Evolutionary conservation across 2,888 invertebrate genomes (phyloP).

Genomic region (Apamea anceps): DNA sequence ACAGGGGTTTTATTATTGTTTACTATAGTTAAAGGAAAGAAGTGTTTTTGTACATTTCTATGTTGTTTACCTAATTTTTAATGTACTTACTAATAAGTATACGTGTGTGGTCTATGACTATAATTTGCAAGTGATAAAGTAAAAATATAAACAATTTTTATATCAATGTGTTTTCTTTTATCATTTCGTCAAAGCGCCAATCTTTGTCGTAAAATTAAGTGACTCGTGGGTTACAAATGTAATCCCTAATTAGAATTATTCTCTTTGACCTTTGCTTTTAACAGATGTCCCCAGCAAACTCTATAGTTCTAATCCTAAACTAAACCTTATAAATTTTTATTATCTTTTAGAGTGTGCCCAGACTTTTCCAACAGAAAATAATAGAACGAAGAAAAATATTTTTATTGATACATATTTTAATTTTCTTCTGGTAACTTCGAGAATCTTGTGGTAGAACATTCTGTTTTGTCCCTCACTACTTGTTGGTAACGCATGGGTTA

Average conservation of each 20-base stretch:
- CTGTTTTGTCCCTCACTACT: constrained; percentile 5
- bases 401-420: not conserved
- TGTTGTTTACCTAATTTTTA: not conserved
- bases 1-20: constrained; percentile 5
- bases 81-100: not conserved
- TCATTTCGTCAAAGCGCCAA: not conserved
- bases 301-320: not conserved
- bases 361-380: not conserved
- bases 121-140: constrained; percentile 29
- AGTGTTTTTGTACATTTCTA: no score
- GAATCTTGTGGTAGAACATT: constrained; percentile 8
- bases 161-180: not conserved
- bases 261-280: not conserved
- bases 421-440: constrained; percentile 48
- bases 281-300: not conserved
- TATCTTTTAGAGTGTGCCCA: not conserved
- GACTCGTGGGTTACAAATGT: not conserved
- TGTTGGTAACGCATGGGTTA: rapidly evolving
- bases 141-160: not conserved
- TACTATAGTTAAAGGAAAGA: not conserved
- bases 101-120: not conserved
- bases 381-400: not conserved
- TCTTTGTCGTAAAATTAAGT: not conserved
- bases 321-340: not conserved
- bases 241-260: not conserved